Evolutionary conservation across 2,888 invertebrate species (phyloP).

Genomic region (Cephus sareptanus): DNA sequence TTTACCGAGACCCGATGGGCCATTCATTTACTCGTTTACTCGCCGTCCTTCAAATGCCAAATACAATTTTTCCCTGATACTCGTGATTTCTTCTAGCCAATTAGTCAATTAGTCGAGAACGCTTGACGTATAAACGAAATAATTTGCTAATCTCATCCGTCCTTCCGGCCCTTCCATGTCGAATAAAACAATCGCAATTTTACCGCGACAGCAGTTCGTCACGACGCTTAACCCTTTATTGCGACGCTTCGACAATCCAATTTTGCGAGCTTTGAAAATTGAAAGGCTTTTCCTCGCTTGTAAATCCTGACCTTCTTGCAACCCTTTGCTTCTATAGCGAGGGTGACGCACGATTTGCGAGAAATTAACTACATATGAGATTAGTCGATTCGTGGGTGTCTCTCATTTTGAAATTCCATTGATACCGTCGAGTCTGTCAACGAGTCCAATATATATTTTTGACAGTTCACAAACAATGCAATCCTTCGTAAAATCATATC

Average conservation of each 20-base stretch:
- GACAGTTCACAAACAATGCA: too few species aligned
- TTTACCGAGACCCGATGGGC: background rate
- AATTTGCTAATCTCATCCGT: background rate
- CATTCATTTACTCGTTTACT: background rate
- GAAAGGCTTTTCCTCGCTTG: background rate
- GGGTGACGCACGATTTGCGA: background rate
- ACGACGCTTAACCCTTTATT: background rate
- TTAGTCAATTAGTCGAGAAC: background rate
- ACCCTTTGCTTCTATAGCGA: background rate
- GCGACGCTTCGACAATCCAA: background rate
- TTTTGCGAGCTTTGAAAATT: background rate
- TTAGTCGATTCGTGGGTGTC: background rate
- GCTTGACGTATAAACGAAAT: background rate
- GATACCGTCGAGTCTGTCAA: background rate
- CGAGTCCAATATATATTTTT: background rate
- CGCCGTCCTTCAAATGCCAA: background rate
- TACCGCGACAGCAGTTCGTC: background rate
- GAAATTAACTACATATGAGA: background rate
- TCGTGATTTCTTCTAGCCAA: background rate
- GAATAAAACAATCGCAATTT: background rate
- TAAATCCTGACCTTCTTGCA: background rate
- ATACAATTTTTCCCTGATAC: background rate
- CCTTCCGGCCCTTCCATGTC: background rate
- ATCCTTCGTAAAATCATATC: too few species aligned
- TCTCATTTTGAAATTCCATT: background rate